Base-by-base conservation (phyloP, 2,888 invertebrate genomes). In the Creontiades dilutus region DNA sequence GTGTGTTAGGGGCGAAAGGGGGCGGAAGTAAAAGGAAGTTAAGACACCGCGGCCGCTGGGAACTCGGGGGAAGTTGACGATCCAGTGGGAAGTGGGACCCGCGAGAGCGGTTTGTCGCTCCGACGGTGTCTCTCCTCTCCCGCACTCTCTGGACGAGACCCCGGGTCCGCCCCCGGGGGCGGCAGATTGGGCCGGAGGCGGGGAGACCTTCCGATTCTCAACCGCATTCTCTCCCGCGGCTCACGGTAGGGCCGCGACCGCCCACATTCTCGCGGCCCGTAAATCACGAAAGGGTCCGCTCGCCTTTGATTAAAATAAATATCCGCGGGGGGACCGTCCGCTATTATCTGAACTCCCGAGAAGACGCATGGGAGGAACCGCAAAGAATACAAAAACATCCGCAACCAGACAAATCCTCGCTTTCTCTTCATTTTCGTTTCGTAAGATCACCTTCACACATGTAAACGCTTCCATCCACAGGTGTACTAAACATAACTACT, bases 261-360 rank as follows among this genome's bases (percentile, higher is more conserved):
- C 75, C 75, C 75, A 28, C 75, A 75, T 27, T 28, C 75, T 76
- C 46, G 76, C 16, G 76, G 76, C 27, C 28, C 2, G 37, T 76
- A 76, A 76, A 76, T 76, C 76, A 76, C 61, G 52, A 14, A n/a
- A 23, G 76, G 76, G 13, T 16, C 2, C 27, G 7, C 61, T 19
- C 76, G 23, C 28, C 76, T 76, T 76, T 76, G 76, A 76, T 76
- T 76, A 76, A 76, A 76, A 76, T 76, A 76, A 76, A 76, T 76
- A 76, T 76, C 76, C 76, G 76, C 76, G 46, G 76, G 76, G 76
- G 76, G 76, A 76, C 76, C n/a, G 28, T n/a, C 76, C 9, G 76
- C 76, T 76, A 76, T 76, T 76, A 76, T 76, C 76, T 46, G 76
- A 76, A 28, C 76, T 2, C n/a, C 37, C 28, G 14, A 27, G 37